Evolutionary conservation across 2,888 invertebrate genomes (phyloP).

Genomic region (Diadegma fenestrale): DNA sequence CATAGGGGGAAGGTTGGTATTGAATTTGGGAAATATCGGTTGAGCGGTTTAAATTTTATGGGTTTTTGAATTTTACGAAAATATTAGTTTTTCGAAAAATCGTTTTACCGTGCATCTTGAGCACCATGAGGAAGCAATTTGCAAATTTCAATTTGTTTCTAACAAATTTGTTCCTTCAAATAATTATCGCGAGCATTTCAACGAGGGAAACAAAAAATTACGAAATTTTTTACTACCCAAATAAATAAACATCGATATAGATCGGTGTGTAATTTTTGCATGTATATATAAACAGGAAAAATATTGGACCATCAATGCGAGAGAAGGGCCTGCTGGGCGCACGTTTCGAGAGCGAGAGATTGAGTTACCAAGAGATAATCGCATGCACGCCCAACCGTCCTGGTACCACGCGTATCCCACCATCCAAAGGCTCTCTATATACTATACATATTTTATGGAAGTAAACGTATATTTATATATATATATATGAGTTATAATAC

Average conservation of each 20-base stretch:
- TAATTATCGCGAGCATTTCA: no score
- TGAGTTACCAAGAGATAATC: slow-evolving; percentile 83
- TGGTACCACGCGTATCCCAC: slow-evolving; percentile 73
- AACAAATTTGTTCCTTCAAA: no score
- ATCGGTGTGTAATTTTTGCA: not conserved
- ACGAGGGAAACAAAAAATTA: not conserved
- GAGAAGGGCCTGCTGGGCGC: slow-evolving; percentile 64
- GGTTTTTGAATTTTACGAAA: no score
- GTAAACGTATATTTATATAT: slow-evolving; percentile 9
- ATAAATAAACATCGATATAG: not conserved
- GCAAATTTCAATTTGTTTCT: no score
- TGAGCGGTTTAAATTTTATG: no score
- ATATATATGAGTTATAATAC: slow-evolving; percentile 20
- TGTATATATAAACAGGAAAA: slow-evolving; percentile 11
- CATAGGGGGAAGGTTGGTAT: no score
- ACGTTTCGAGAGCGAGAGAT: slow-evolving; percentile 76
- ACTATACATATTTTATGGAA: slow-evolving; percentile 2
- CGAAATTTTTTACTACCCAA: not conserved
- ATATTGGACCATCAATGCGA: slow-evolving; percentile 63
- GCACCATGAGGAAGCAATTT: no score
- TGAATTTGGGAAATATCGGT: no score
- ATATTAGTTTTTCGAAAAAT: no score
- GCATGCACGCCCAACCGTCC: slow-evolving; percentile 81
- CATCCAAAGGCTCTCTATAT: slow-evolving; percentile 60
- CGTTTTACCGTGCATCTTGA: no score